These are phyloP conservation scores for Chrysopa pallens DNA, from an alignment of 1,140 invertebrate species.

Conservation along the genomic window DNA sequence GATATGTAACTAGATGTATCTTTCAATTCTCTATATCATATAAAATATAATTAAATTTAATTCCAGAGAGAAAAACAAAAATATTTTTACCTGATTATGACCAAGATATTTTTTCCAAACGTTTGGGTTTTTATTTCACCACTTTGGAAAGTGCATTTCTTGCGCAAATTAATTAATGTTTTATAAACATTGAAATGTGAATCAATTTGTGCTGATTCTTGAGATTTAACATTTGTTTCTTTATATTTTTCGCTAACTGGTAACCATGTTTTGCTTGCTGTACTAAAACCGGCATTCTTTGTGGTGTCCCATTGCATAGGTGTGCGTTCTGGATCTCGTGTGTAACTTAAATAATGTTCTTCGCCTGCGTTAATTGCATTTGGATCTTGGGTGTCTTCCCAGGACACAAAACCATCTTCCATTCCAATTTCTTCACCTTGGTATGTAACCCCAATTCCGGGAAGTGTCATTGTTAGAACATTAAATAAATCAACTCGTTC, in stretches of 20 bases:
- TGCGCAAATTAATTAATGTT: neutral
- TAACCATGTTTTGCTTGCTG: neutral
- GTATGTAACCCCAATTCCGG: conserved; percentile 47
- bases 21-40: no score
- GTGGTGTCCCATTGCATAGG: conserved; percentile 42
- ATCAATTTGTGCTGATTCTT: neutral
- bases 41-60: no score
- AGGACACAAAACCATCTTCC: conserved; percentile 15
- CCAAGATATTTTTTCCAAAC: no score
- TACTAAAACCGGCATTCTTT: conserved; percentile 26
- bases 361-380: conserved; percentile 14
- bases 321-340: conserved; percentile 34
- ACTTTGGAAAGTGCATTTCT: neutral
- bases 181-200: neutral
- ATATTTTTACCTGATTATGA: no score
- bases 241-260: neutral
- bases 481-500: conserved; percentile 43
- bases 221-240: neutral
- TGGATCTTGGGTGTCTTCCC: conserved; percentile 11
- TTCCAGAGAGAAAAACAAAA: no score
- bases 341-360: conserved; percentile 10
- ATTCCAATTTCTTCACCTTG: conserved; percentile 60
- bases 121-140: neutral
- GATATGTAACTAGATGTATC: no score
- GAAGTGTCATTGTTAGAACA: conserved; percentile 39